A percentile compares a stretch with the other conserved stretches of the same genome.
phyloP scores from a whole-genome alignment of 2,888 invertebrate genomes.

The Ormyrus labotus region DNA sequence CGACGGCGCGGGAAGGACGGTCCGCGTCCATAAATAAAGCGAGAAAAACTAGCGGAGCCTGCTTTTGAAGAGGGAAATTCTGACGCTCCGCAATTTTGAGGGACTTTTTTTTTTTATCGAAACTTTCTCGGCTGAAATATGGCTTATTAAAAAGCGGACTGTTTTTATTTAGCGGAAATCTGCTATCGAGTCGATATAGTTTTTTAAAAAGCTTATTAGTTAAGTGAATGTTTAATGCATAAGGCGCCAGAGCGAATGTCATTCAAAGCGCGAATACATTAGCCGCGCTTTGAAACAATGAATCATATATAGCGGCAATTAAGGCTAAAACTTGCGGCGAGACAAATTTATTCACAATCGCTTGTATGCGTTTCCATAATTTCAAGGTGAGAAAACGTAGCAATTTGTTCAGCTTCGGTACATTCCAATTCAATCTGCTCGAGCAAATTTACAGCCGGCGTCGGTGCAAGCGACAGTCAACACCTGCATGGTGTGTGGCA shows the following conservation, averaged over 20 bases:
- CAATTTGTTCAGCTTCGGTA: constrained; percentile 30
- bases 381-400: constrained; percentile 2
- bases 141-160: no score
- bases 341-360: constrained; percentile 14
- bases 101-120: background rate
- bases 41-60: constrained; percentile 17
- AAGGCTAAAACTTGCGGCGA: background rate
- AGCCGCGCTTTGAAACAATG: background rate
- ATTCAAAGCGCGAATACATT: no score
- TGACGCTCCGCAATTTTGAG: background rate
- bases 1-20: background rate
- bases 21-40: constrained; percentile 12
- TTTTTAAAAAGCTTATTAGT: no score
- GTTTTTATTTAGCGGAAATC: no score
- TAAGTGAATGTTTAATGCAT: no score
- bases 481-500: constrained; percentile 6
- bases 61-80: constrained; percentile 29
- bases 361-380: constrained; percentile 9
- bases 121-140: background rate
- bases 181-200: no score
- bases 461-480: constrained; percentile 1
- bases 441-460: background rate
- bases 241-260: no score
- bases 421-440: constrained; percentile 5
- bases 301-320: constrained; percentile 1